Evolutionary conservation across 1,140 invertebrate species (phyloP).

Genomic region (Aplysia californica): DNA sequence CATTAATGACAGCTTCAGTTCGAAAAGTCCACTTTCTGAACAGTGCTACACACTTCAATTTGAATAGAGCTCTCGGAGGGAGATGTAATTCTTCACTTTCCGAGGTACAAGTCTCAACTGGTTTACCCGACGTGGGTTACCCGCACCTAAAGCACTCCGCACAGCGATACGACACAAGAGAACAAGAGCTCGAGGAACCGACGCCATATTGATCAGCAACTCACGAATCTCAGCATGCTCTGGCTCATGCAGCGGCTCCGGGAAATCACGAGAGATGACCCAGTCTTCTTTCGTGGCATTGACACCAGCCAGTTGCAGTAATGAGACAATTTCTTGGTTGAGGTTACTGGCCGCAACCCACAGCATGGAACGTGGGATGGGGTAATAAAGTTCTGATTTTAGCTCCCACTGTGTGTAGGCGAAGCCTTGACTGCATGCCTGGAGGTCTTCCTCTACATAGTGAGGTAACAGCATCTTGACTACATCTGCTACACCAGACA

Average conservation of each 20-base stretch:
- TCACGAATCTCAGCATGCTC: constrained; percentile 23
- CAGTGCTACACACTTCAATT: too few relatives aligned
- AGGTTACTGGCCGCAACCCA: constrained; percentile 46
- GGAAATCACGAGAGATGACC: constrained; percentile 38
- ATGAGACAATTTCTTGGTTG: constrained; percentile 31
- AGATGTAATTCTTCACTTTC: constrained; percentile 46
- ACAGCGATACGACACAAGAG: constrained; percentile 45
- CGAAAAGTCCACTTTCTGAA: too few relatives aligned
- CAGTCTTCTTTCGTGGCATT: constrained; percentile 47
- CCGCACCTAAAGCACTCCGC: constrained; percentile 34
- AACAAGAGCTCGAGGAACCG: constrained; percentile 41
- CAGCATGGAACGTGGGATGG: constrained; percentile 38
- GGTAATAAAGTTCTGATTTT: constrained; percentile 39
- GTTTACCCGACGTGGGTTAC: constrained; percentile 33
- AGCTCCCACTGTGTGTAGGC: constrained; percentile 47
- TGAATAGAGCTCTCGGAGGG: constrained; percentile 35
- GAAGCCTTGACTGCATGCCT: constrained; percentile 43
- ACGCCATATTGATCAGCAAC: constrained; percentile 35
- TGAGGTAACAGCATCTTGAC: constrained; percentile 47
- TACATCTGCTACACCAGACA: constrained; percentile 36
- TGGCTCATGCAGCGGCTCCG: background rate
- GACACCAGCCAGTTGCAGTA: constrained; percentile 50
- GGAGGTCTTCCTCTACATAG: constrained; percentile 46
- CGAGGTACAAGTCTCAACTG: constrained; percentile 42
- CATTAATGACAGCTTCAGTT: too few relatives aligned